These are phyloP conservation scores for Cheumatopsyche charites DNA, from an alignment of 1,140 invertebrate genomes.

Conservation along the genomic window DNA sequence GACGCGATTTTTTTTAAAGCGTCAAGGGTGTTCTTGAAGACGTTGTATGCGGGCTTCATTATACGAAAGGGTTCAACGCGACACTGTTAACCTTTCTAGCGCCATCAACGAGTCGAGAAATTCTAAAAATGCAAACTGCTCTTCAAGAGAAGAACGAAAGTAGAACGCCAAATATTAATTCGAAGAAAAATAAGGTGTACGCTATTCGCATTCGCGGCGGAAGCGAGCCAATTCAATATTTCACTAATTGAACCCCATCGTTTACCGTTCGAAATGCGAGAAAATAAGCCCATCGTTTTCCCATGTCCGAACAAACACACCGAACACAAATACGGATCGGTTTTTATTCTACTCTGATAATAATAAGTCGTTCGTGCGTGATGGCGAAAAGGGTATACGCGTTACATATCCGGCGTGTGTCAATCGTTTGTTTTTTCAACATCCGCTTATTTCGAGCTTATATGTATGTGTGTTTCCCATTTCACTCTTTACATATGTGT, in stretches of 20 bases:
- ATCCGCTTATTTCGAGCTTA: not conserved
- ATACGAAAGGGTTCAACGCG: too few species aligned
- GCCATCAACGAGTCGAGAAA: too few species aligned
- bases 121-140: not conserved
- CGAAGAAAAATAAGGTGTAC: not conserved
- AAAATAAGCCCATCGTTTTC: not conserved
- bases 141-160: not conserved
- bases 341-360: not conserved
- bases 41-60: too few species aligned
- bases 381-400: constrained; percentile 7
- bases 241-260: too few species aligned
- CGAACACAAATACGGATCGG: too few species aligned
- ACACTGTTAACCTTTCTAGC: too few species aligned
- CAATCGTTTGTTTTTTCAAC: constrained; percentile 8
- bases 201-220: not conserved
- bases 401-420: constrained; percentile 2
- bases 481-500: not conserved
- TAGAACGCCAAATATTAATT: too few species aligned
- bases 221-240: too few species aligned
- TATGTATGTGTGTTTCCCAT: not conserved
- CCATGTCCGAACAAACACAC: not conserved
- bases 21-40: too few species aligned
- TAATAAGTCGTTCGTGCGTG: not conserved
- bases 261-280: not conserved
- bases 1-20: too few species aligned